These are phyloP conservation scores for Mormyrops attenuatus DNA, from an alignment of 2,797 vertebrate genomes.

Conservation along the genomic window DNA sequence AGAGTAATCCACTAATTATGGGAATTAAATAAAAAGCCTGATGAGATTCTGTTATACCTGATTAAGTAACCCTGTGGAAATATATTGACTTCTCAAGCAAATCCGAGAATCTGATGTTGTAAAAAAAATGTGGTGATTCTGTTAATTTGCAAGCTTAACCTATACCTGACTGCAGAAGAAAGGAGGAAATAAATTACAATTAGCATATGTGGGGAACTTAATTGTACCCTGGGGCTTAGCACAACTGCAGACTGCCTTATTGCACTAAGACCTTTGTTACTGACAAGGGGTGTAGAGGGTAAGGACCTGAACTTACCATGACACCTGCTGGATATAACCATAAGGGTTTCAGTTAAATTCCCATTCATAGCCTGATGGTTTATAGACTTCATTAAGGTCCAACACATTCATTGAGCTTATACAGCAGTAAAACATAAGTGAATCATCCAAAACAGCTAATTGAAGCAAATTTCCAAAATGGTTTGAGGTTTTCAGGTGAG, in stretches of 20 bases:
- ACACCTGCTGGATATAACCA: background rate
- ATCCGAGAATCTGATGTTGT: background rate
- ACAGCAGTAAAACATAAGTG: background rate
- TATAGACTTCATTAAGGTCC: background rate
- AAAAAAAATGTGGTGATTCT: background rate
- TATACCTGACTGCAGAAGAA: background rate
- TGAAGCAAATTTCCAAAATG: background rate
- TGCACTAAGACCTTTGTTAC: background rate
- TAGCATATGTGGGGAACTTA: background rate
- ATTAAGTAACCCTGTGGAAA: slow-evolving; percentile 14
- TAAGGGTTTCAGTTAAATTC: background rate
- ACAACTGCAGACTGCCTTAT: background rate
- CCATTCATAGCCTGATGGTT: background rate
- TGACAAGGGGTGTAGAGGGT: background rate
- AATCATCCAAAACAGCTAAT: background rate
- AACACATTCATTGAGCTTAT: background rate
- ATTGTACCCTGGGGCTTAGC: background rate
- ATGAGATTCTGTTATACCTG: background rate
- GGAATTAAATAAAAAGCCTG: background rate
- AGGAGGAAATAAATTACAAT: background rate
- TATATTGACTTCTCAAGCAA: slow-evolving; percentile 1
- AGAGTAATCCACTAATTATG: background rate
- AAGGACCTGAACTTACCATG: background rate
- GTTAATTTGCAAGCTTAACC: background rate
- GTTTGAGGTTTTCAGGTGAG: background rate